phyloP scores from a whole-genome alignment of 2,888 invertebrate genomes.

The Pollenia labialis region DNA sequence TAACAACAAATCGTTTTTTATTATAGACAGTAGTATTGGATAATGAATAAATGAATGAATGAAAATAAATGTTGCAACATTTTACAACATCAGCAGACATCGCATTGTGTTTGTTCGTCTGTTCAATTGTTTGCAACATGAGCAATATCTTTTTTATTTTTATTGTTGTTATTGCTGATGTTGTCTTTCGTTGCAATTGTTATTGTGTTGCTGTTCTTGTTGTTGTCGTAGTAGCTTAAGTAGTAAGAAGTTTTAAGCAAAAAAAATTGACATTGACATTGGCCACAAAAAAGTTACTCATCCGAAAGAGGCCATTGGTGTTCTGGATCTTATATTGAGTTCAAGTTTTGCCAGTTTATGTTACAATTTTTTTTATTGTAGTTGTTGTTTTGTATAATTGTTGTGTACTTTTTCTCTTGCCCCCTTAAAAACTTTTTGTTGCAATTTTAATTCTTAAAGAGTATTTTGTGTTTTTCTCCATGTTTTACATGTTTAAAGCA shows the following conservation, averaged over 20 bases:
- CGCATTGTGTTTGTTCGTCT: slow-evolving; percentile 5
- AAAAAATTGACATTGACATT: slow-evolving; percentile 75
- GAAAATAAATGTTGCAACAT: slow-evolving; percentile 64
- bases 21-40: slow-evolving; percentile 34
- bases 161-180: slow-evolving; percentile 23
- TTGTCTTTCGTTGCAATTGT: slow-evolving; percentile 46
- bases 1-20: slow-evolving; percentile 11
- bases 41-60: slow-evolving; percentile 56
- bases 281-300: slow-evolving; percentile 72
- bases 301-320: slow-evolving; percentile 66
- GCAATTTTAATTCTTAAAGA: slow-evolving; percentile 62
- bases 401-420: slow-evolving; percentile 23
- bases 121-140: slow-evolving; percentile 41
- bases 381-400: slow-evolving; percentile 48
- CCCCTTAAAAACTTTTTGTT: slow-evolving; percentile 9
- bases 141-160: slow-evolving; percentile 13
- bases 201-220: slow-evolving; percentile 31
- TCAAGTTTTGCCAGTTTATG: slow-evolving; percentile 43
- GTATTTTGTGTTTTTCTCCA: slow-evolving; percentile 62
- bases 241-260: neutral
- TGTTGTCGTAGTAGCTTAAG: slow-evolving; percentile 36
- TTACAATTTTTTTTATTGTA: neutral
- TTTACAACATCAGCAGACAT: slow-evolving; percentile 44
- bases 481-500: slow-evolving; percentile 70
- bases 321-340: slow-evolving; percentile 40